Evolutionary conservation across 1,140 invertebrate genomes (phyloP), one percentile per base, ranked within the genome.

Genomic region (Drosophila auraria): DNA sequence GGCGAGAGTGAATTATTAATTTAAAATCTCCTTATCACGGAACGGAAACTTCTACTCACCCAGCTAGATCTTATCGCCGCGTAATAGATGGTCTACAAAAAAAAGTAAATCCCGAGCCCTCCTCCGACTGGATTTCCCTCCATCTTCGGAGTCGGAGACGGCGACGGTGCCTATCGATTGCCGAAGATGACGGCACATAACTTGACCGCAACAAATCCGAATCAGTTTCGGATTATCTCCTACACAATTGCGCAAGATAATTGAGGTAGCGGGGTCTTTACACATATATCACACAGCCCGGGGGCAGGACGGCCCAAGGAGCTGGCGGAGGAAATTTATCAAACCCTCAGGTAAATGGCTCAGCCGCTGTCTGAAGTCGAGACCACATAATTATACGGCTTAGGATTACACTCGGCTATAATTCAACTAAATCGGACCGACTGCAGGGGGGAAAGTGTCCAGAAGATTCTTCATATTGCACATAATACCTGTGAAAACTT

Each of bases 11-110:
- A 78, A 66, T 75, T 82, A 78, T 86, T 86, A 82, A 86, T 83
- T 83, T 65, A 80, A 83, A 83, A 83, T 80, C 69, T 69, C 27
- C 53, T 80, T 83, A 83, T 83, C 81, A 83, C 38, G 71, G 4
- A 83, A 76, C 65, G 81, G 76, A 79, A 66, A 83, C 70, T 70
- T 82, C 45, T 70, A 62, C 42, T 45, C 61, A 76, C 50, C 25
- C n/a, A 36, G 36, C 57, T 36, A 11, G 74, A 86, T 86, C 64
- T 75, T 86, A 86, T 86, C 82, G 42, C 0, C 1, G 40, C n/a
- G 33, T 78, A 78, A 78, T 79, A 60, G 75, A 79, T 79, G 77
- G 73, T 53, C 77, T 68, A 40, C 59, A 58, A 65, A 72, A 59
- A 54, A 50, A 47, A 40, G 5, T 30, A n/a, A n/a, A 6, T 33